phyloP scores from a whole-genome alignment of 2,113 vertebrate species.

The Tiliqua scincoides region DNA sequence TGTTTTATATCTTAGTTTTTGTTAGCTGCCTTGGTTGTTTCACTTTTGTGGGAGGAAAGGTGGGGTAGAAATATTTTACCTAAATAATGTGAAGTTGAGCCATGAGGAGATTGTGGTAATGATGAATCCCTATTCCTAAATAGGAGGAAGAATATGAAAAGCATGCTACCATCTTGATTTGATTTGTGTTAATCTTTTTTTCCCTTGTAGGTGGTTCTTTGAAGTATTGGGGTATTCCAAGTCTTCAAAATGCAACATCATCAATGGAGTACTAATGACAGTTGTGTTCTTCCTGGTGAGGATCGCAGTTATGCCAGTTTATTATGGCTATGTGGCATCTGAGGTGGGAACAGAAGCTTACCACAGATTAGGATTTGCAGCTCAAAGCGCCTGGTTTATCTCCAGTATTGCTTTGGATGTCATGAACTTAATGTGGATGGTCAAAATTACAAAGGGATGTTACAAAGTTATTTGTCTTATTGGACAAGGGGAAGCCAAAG shows the following conservation, averaged over 20 bases:
- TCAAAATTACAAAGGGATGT: conserved; percentile 94
- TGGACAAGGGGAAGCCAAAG: conserved; percentile 70
- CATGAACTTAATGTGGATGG: conserved; percentile 99
- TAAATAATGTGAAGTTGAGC: neutral
- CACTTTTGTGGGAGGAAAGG: no score
- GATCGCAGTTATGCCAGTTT: conserved; percentile 89
- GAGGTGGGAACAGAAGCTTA: conserved; percentile 92
- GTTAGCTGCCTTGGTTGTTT: no score
- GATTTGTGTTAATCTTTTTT: conserved; percentile 44
- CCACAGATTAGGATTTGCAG: conserved; percentile 80
- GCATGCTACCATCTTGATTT: conserved; percentile 30
- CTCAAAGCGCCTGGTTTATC: conserved; percentile 88
- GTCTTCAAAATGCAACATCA: conserved; percentile 89
- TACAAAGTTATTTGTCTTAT: conserved; percentile 86
- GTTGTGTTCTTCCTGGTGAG: conserved; percentile 91
- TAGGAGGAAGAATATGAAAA: neutral
- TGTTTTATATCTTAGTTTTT: no score
- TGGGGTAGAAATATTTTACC: neutral
- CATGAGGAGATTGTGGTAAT: neutral
- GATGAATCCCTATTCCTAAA: neutral
- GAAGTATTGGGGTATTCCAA: conserved; percentile 93
- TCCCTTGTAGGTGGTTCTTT: conserved; percentile 96
- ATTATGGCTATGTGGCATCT: conserved; percentile 83
- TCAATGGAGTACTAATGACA: conserved; percentile 95
- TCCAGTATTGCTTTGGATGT: conserved; percentile 90